Evolutionary conservation across 2,888 invertebrate species (phyloP), one percentile per base, ranked within the genome.

Genomic region (Pandemis heparana): DNA sequence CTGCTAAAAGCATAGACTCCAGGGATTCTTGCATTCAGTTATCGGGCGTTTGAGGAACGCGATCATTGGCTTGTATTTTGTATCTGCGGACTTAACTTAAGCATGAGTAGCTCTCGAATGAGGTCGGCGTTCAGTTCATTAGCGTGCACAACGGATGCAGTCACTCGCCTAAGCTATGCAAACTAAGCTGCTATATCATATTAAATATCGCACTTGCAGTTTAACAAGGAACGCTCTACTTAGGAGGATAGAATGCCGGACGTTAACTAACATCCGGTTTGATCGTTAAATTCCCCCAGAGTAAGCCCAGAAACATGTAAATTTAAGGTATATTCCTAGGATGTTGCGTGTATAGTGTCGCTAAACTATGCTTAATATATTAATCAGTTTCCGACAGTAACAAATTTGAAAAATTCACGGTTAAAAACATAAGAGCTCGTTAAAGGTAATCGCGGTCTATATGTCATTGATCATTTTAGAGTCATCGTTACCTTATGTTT

Each of bases 121-220:
- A 23, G 7, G 41, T 18, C 4, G 56, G 32, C 43, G n/a, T 60
- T 59, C 18, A 56, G 23, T 56, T 56, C 23, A 56, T 65, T 71
- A 66, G 23, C 60, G 14, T 62, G 12, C 32, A 60, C 48, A 66
- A 61, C 39, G 60, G 41, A 63, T 32, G 56, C 43, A 41, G 71
- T 66, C 71, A 71, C 16, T 71, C 32, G 48, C 12, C 64, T 61
- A 71, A 48, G 41, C 51, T 60, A 18, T 46, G 65, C 71, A 43
- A 65, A 23, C 71, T 71, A 65, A 43, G 16, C 39, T 41, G 48
- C 41, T 60, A 10, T 41, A 59, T 46, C 65, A 66, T 61, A 71
- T 66, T 61, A 51, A 66, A 66, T 66, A 61, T 9, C 16, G 12
- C 16, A 51, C 51, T 16, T 48, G 5, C 51, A 16, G 51, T 8